phyloP scores from a whole-genome alignment of 2,113 vertebrate species.

The Plecotus auritus region DNA sequence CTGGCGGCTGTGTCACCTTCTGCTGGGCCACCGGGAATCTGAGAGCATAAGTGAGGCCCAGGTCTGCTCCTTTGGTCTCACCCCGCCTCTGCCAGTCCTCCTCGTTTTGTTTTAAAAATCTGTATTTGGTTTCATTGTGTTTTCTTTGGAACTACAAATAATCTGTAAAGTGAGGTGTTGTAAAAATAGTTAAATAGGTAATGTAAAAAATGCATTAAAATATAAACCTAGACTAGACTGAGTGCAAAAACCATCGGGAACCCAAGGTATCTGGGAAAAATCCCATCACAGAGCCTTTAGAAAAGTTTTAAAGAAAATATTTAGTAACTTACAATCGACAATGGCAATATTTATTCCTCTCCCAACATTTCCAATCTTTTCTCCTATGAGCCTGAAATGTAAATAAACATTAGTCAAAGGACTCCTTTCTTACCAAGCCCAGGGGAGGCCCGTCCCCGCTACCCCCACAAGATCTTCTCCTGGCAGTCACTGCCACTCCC shows the following conservation, averaged over 20 bases:
- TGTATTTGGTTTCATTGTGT: neutral
- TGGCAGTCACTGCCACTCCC: no score
- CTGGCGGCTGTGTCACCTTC: neutral
- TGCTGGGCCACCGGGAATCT: neutral
- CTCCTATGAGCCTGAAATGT: conserved; percentile 77
- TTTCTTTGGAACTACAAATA: neutral
- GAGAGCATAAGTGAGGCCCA: neutral
- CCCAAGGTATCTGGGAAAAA: neutral
- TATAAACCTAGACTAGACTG: neutral
- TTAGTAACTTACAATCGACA: conserved; percentile 79
- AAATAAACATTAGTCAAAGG: neutral
- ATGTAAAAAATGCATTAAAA: neutral
- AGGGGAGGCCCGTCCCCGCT: accelerated
- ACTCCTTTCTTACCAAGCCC: neutral
- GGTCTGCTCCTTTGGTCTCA: neutral
- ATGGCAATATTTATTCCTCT: conserved; percentile 83
- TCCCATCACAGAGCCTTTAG: neutral
- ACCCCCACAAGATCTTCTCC: accelerated
- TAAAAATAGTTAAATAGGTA: neutral
- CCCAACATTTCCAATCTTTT: conserved; percentile 51
- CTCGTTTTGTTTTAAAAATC: accelerated
- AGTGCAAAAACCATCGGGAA: neutral
- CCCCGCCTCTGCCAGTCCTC: no score
- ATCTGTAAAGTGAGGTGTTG: neutral
- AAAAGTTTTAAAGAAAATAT: neutral